Evolutionary conservation across 2,797 vertebrate species (phyloP).

Genomic region (Paratrypauchen microcephalus): DNA sequence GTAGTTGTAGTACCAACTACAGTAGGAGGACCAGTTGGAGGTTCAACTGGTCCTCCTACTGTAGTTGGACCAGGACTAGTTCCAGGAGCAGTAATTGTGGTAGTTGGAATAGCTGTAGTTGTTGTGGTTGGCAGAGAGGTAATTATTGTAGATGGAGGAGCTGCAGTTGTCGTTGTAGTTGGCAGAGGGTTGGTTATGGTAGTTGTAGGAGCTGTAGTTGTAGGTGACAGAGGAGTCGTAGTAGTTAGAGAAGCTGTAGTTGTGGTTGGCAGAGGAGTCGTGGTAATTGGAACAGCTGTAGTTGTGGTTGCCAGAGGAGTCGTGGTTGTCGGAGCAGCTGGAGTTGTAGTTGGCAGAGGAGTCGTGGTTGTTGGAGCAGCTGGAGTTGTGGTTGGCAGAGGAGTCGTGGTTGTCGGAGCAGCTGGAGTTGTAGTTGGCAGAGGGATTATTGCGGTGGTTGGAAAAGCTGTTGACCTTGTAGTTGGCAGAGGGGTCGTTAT

Average conservation of each 20-base stretch:
- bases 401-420: too few relatives aligned
- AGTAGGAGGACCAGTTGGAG: background rate
- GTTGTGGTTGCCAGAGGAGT: background rate
- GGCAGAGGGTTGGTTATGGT: background rate
- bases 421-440: too few relatives aligned
- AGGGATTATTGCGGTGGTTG: background rate
- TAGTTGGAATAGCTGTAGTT: background rate
- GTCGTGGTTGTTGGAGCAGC: too few relatives aligned
- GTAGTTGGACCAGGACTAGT: background rate
- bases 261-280: too few relatives aligned
- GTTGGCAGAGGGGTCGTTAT: background rate
- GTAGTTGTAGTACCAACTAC: too few relatives aligned
- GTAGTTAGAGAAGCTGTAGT: too few relatives aligned
- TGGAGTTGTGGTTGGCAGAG: too few relatives aligned
- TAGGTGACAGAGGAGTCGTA: too few relatives aligned
- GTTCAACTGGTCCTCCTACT: too few relatives aligned
- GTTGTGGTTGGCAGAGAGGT: background rate
- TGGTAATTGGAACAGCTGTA: background rate
- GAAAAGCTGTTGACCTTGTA: background rate
- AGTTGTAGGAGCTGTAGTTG: background rate
- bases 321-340: background rate
- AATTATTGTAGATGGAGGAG: background rate
- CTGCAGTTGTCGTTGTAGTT: background rate
- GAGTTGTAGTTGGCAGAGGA: background rate
- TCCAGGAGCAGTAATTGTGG: background rate